Conservation (phyloP, 2,888 invertebrate species). For the Eristalis pertinax region DNA sequence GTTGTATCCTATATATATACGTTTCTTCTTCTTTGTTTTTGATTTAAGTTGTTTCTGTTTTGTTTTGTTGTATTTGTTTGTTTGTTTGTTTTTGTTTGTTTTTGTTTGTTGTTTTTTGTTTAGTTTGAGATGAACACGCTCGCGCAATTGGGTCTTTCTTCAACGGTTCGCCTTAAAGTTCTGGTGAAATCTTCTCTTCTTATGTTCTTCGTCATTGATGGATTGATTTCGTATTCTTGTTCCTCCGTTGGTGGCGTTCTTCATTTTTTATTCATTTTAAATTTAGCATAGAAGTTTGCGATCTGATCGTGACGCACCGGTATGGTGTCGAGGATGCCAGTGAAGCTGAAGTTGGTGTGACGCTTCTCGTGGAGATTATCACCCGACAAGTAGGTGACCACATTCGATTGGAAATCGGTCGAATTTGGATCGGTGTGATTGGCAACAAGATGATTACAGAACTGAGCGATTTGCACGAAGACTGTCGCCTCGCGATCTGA, state of each 20-base stretch:
- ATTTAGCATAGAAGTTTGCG: slow-evolving; percentile 91
- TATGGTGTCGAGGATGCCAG: slow-evolving; percentile 89
- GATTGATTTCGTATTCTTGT: slow-evolving; percentile 67
- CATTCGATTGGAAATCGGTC: slow-evolving; percentile 80
- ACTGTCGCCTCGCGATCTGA: slow-evolving; percentile 80
- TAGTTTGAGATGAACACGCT: slow-evolving; percentile 65
- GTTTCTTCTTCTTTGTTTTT: slow-evolving; percentile 50
- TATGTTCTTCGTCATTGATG: slow-evolving; percentile 70
- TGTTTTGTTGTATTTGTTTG: background rate
- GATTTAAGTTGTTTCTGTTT: background rate
- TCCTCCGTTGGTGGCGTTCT: slow-evolving; percentile 72
- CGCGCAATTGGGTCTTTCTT: slow-evolving; percentile 66
- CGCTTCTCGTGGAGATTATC: slow-evolving; percentile 80
- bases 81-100: slow-evolving; percentile 30
- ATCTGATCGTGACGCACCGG: slow-evolving; percentile 92
- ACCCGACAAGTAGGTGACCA: slow-evolving; percentile 91
- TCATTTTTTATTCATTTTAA: slow-evolving; percentile 86
- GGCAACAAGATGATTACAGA: slow-evolving; percentile 81
- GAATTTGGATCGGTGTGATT: slow-evolving; percentile 82
- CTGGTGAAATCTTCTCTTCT: slow-evolving; percentile 71
- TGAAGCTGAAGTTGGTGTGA: slow-evolving; percentile 85
- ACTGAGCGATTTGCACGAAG: slow-evolving; percentile 81
- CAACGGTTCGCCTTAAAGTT: slow-evolving; percentile 70
- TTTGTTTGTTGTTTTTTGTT: slow-evolving; percentile 24
- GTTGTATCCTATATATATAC: slow-evolving; percentile 25